Conservation (phyloP, 1,140 invertebrate genomes). For the Hestina assimilis region DNA sequence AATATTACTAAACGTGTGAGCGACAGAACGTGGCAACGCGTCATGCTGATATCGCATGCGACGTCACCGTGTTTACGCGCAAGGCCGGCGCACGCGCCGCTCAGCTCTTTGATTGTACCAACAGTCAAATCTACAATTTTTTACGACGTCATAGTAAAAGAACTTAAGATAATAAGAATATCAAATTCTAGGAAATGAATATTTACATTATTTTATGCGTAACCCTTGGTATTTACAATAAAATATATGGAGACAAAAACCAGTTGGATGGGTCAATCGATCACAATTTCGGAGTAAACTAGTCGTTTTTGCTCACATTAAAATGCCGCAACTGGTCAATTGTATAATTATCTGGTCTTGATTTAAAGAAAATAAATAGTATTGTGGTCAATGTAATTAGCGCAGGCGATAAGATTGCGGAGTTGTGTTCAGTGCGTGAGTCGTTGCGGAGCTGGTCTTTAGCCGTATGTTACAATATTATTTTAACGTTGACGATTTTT, state of each 20-base stretch:
- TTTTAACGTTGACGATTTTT: too few species aligned
- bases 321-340: constrained; percentile 27
- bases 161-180: not conserved
- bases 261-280: constrained; percentile 20
- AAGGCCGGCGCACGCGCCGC: constrained; percentile 48
- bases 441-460: not conserved
- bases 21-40: constrained; percentile 33
- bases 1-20: constrained; percentile 24
- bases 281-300: constrained; percentile 12
- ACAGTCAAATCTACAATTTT: not conserved
- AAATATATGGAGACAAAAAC: constrained; percentile 21
- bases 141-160: not conserved
- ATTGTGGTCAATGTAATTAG: constrained; percentile 37
- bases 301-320: constrained; percentile 29
- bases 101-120: constrained; percentile 34
- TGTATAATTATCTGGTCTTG: constrained; percentile 27
- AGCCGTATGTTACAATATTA: not conserved
- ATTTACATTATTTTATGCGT: not conserved
- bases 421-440: constrained; percentile 4
- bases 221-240: constrained; percentile 20
- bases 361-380: constrained; percentile 30
- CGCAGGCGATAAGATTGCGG: constrained; percentile 30
- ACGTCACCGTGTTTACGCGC: constrained; percentile 54
- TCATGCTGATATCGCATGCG: constrained; percentile 48
- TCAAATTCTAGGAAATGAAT: not conserved